Evolutionary conservation across 1,140 invertebrate species (phyloP).

Genomic region (Thereuonema tuberculata): DNA sequence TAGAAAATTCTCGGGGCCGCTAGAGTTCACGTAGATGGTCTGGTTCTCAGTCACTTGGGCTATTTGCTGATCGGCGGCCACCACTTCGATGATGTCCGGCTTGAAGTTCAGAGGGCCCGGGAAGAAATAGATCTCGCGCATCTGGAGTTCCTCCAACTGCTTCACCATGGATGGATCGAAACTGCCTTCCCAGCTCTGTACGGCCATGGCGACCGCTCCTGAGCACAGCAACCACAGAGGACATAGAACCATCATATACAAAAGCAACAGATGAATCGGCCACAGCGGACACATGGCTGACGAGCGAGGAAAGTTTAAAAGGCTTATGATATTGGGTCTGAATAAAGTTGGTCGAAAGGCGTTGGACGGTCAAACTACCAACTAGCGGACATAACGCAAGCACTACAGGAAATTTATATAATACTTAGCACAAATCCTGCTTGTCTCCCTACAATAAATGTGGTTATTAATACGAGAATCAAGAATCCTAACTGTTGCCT

Average conservation of each 20-base stretch:
- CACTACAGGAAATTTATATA: too few species aligned
- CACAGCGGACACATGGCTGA: conserved; percentile 40
- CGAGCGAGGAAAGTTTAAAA: too few species aligned
- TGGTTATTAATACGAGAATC: too few species aligned
- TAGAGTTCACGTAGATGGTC: background rate
- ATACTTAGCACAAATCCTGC: too few species aligned
- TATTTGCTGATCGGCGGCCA: conserved; percentile 18
- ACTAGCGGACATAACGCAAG: too few species aligned
- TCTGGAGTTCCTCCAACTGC: conserved; percentile 18
- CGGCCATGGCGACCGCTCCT: conserved; percentile 25
- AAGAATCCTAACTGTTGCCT: too few species aligned
- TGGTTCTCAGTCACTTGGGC: conserved; percentile 11
- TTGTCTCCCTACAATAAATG: too few species aligned
- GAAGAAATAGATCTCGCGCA: conserved; percentile 16
- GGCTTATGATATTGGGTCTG: too few species aligned
- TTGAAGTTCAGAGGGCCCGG: conserved; percentile 2
- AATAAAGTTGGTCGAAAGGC: too few species aligned
- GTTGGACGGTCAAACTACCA: too few species aligned
- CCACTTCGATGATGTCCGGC: conserved; percentile 14
- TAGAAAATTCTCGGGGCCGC: background rate
- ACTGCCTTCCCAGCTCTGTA: conserved; percentile 21
- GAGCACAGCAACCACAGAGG: conserved; percentile 41
- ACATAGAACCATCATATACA: conserved; percentile 38
- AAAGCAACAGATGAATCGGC: conserved; percentile 41
- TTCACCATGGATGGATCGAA: conserved; percentile 23